These are phyloP conservation scores for Lutjanus campechanus DNA, from an alignment of 2,797 vertebrate genomes.

Conservation along the genomic window DNA sequence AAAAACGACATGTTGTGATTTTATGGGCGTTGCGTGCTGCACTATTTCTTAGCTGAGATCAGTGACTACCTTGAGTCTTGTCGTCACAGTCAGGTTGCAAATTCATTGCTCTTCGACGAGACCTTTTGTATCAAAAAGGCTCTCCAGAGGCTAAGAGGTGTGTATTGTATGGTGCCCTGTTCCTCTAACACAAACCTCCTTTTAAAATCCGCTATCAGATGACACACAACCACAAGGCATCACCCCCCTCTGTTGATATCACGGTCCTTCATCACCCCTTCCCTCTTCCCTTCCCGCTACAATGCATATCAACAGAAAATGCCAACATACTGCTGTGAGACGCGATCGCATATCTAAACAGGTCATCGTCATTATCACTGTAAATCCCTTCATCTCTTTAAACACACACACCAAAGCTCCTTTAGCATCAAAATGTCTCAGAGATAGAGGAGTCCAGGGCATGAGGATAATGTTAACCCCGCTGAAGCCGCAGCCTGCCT, in stretches of 20 bases:
- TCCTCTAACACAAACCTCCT: slow-evolving; percentile 27
- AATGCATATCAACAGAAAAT: slow-evolving; percentile 51
- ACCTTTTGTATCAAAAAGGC: neutral
- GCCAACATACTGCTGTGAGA: slow-evolving; percentile 35
- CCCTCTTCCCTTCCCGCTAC: slow-evolving; percentile 40
- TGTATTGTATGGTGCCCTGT: neutral
- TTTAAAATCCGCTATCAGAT: slow-evolving; percentile 49
- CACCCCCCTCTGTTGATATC: slow-evolving; percentile 46
- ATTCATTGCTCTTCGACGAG: neutral
- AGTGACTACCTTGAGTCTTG: slow-evolving; percentile 1
- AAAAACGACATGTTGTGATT: neutral
- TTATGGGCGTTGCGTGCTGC: neutral
- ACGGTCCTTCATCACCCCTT: slow-evolving; percentile 42
- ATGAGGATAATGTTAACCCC: slow-evolving; percentile 27
- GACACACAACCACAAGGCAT: slow-evolving; percentile 41
- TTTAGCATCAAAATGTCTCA: slow-evolving; percentile 32
- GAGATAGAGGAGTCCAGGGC: slow-evolving; percentile 44
- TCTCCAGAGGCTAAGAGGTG: slow-evolving; percentile 15
- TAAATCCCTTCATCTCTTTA: slow-evolving; percentile 62
- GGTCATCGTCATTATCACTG: slow-evolving; percentile 63
- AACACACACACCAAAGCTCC: slow-evolving; percentile 53
- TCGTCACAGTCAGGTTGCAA: neutral
- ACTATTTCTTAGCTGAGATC: neutral
- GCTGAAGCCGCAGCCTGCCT: neutral
- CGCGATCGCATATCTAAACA: slow-evolving; percentile 51